Base-by-base conservation (phyloP, 1,140 invertebrate species). In the Drosophila punjabiensis region DNA sequence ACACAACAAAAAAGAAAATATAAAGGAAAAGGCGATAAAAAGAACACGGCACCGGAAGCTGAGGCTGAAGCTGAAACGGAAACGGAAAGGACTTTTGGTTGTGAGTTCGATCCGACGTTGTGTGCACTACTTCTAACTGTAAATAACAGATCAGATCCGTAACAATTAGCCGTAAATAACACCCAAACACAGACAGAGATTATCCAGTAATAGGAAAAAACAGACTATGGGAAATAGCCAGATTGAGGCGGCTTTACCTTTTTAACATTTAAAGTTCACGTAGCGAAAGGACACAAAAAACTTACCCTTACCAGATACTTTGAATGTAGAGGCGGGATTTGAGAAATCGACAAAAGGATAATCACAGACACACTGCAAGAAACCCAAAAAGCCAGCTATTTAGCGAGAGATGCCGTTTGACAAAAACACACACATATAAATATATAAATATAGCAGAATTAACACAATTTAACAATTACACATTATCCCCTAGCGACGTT, bases 101-200 rank as follows among this genome's bases (percentile, higher is more conserved):
- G 85, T 83, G 78, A 81, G 78, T 79, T 75, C 66, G 67, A 85
- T 62, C 76, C 68, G 69, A 50, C 81, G 69, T 92, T 92, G 85
- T 82, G 74, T 71, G 73, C 76, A 84, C 84, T 85, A 86, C 55
- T 82, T 92, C 84, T 80, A 91, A 92, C 82, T 93, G 89, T 93
- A 93, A 71, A 92, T 92, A 92, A 80, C 52, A 86, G 69, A 86
- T 70, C 73, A 79, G 35, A 56, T 47, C 63, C 76, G 63, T 53
- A 70, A 73, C 59, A 86, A 62, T 58, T 71, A 76, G 50, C 68
- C 35, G 37, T 37, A 70, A 67, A 55, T 63, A 59, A 68, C 62
- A 64, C 32, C 24, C 61, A 63, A 60, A 86, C 76, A 65, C 48
- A 52, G 66, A 83, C 53, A 30, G 58, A 76, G 74, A 63, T 45